A percentile compares a stretch with the other conserved stretches of the same genome.
These are phyloP conservation scores for Acestrorhynchus altus DNA, from an alignment of 2,797 vertebrate genomes.

Conservation along the genomic window DNA sequence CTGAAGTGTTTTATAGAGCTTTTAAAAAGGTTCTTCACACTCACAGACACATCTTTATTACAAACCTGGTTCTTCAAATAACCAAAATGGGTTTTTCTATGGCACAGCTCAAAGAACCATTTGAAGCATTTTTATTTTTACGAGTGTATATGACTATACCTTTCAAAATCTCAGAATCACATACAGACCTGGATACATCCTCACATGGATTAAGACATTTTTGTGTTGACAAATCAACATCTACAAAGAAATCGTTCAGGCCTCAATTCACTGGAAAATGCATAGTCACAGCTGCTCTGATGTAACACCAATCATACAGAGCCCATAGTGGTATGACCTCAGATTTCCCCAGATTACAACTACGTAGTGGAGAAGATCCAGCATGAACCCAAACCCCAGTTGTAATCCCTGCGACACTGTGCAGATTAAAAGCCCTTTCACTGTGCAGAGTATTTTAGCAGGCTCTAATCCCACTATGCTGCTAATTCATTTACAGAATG, in stretches of 20 bases:
- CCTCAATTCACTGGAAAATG: not conserved
- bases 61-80: no score
- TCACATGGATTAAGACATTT: not conserved
- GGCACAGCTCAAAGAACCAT: no score
- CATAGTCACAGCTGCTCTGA: not conserved
- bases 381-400: not conserved
- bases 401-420: not conserved
- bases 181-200: no score
- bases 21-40: no score
- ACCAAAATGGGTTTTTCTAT: no score
- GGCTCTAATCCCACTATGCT: constrained; percentile 6
- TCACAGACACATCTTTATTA: no score
- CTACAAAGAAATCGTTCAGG: not conserved
- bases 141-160: no score
- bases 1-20: no score
- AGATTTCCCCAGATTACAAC: constrained; percentile 9
- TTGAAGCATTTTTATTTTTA: no score
- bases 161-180: no score
- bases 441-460: not conserved
- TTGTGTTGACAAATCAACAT: not conserved
- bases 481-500: not conserved
- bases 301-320: not conserved
- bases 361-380: not conserved
- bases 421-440: not conserved
- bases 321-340: not conserved